Percentiles rank a stretch among this genome's conserved stretches.
These are phyloP conservation scores for Paragorgia papillata DNA, from an alignment of 92 coral and sea anemone species.

Conservation along the genomic window DNA sequence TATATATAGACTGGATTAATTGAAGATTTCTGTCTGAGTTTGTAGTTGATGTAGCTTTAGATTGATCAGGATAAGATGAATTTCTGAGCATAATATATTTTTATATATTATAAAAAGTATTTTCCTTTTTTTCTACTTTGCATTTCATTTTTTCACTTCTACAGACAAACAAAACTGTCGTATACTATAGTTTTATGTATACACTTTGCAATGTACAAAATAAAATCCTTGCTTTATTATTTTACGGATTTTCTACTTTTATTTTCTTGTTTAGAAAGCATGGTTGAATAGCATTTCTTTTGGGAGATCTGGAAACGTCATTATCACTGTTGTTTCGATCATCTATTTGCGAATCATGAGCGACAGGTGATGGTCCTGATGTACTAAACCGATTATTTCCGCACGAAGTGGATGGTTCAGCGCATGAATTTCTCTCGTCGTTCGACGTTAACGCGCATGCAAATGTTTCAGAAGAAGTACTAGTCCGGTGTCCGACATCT, in stretches of 20 bases:
- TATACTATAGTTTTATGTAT: too few relatives aligned
- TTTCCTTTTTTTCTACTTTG: too few relatives aligned
- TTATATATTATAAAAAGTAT: too few relatives aligned
- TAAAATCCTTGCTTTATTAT: background rate
- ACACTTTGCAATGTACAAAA: too few relatives aligned
- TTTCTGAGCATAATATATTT: too few relatives aligned
- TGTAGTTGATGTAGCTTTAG: too few relatives aligned
- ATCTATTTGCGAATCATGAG: background rate
- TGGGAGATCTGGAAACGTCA: conserved; percentile 1
- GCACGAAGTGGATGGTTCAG: background rate
- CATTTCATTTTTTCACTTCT: too few relatives aligned
- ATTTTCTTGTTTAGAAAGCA: conserved; percentile 16
- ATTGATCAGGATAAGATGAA: too few relatives aligned
- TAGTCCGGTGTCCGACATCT: background rate
- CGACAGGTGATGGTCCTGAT: background rate
- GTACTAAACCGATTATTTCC: background rate
- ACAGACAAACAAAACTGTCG: too few relatives aligned
- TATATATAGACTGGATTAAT: too few relatives aligned
- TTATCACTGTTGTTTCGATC: background rate
- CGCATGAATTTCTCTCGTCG: background rate
- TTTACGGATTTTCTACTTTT: conserved; percentile 27
- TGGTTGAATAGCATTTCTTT: conserved; percentile 27
- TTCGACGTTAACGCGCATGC: background rate
- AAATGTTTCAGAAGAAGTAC: background rate
- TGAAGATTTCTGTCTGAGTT: too few relatives aligned